Evolutionary conservation across 2,113 vertebrate genomes (phyloP).

Genomic region (Atractosteus spatula): DNA sequence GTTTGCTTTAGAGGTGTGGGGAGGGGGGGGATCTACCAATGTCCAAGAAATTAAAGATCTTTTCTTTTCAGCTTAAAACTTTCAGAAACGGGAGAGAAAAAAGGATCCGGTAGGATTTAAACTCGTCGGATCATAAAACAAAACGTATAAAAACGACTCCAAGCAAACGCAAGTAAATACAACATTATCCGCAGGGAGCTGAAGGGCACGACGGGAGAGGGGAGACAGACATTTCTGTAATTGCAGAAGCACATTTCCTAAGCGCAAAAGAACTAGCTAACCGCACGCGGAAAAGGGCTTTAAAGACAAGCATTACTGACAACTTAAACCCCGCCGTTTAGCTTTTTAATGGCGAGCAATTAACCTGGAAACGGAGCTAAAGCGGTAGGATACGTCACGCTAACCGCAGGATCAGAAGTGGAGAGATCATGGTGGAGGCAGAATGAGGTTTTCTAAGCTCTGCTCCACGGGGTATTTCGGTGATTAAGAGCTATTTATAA

Average conservation of each 20-base stretch:
- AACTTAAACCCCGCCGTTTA: slow-evolving; percentile 28
- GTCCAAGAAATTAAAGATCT: no score
- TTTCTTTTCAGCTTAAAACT: no score
- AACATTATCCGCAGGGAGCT: no score
- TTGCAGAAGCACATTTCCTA: slow-evolving; percentile 8
- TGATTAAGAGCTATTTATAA: no score
- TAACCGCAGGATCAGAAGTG: slow-evolving; percentile 35
- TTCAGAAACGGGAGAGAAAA: no score
- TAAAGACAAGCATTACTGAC: slow-evolving; percentile 24
- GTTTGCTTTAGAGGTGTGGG: no score
- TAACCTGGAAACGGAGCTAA: slow-evolving; percentile 45
- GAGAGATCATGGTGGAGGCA: slow-evolving; percentile 8
- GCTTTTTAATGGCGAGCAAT: slow-evolving; percentile 34
- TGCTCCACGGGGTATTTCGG: background rate
- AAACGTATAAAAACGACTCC: no score
- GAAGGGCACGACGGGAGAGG: no score
- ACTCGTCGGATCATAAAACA: no score
- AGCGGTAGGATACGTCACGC: slow-evolving; percentile 28
- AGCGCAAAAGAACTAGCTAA: slow-evolving; percentile 13
- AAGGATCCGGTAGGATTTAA: no score
- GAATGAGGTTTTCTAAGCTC: slow-evolving; percentile 1
- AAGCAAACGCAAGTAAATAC: no score
- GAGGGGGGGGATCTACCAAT: no score
- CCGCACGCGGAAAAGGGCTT: slow-evolving; percentile 11
- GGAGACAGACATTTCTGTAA: background rate